Conservation (phyloP, 2,797 vertebrate species). For the Ibycter americanus region DNA sequence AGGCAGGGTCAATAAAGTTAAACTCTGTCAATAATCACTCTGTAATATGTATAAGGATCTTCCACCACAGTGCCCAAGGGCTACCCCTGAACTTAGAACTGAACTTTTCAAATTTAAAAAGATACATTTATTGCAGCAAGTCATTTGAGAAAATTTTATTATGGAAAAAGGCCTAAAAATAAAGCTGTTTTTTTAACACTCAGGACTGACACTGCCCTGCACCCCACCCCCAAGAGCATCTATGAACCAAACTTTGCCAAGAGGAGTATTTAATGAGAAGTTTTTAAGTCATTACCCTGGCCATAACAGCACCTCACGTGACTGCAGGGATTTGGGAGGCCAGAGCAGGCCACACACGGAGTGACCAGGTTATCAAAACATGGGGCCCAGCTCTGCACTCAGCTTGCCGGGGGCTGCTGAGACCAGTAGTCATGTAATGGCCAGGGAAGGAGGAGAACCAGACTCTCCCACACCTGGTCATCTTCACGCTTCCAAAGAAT, state of each 20-base stretch:
- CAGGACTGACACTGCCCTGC: rapidly evolving
- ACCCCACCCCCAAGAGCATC: neutral
- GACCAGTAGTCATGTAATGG: rapidly evolving
- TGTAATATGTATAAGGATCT: neutral
- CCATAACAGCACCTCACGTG: neutral
- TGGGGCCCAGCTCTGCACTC: rapidly evolving
- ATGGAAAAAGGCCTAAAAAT: conserved; percentile 28
- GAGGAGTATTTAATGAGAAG: conserved; percentile 31
- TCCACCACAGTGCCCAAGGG: neutral
- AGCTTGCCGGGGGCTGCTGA: rapidly evolving
- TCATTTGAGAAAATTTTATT: conserved; percentile 28
- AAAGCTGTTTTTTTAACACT: neutral
- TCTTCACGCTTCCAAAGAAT: neutral
- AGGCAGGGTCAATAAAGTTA: conserved; percentile 44
- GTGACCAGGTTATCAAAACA: neutral
- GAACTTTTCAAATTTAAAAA: conserved; percentile 43
- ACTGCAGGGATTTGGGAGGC: neutral
- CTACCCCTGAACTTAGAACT: conserved; percentile 16
- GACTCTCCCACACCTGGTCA: rapidly evolving
- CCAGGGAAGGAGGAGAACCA: rapidly evolving
- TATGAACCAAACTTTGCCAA: neutral
- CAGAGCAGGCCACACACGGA: neutral
- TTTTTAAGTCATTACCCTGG: neutral
- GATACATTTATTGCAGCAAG: neutral
- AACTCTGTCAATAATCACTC: conserved; percentile 58